Percentiles rank a stretch among this genome's conserved stretches.
These are phyloP conservation scores for Pristionchus entomophagus DNA, from an alignment of 2,888 invertebrate species.

Conservation along the genomic window DNA sequence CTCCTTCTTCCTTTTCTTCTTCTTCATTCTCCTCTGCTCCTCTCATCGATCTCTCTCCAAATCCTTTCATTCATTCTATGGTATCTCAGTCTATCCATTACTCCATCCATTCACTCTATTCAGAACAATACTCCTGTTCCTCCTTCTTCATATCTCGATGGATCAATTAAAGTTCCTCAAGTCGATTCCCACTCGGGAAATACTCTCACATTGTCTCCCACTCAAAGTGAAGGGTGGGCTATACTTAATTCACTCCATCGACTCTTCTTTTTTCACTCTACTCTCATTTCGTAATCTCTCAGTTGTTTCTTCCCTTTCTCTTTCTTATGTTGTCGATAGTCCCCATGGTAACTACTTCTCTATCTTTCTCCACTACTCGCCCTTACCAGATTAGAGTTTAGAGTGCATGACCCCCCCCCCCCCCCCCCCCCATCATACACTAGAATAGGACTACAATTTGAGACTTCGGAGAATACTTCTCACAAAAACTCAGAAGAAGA, in stretches of 20 bases:
- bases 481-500: not conserved
- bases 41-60: slow-evolving; percentile 24
- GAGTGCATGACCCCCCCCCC: no score
- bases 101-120: not conserved
- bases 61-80: not conserved
- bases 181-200: slow-evolving; percentile 24
- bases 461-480: not conserved
- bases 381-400: not conserved
- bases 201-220: slow-evolving; percentile 10
- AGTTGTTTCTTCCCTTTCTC: not conserved
- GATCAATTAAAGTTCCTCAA: not conserved
- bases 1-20: not conserved
- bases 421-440: no score
- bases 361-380: not conserved
- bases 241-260: not conserved
- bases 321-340: not conserved
- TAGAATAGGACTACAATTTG: not conserved
- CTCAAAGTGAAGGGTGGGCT: slow-evolving; percentile 11
- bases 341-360: not conserved
- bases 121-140: not conserved
- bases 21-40: not conserved
- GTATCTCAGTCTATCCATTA: not conserved
- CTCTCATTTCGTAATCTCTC: not conserved
- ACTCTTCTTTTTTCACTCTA: not conserved
- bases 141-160: not conserved